Evolutionary conservation across 2,888 invertebrate genomes (phyloP).

Genomic region (Cryptus viduatorius): DNA sequence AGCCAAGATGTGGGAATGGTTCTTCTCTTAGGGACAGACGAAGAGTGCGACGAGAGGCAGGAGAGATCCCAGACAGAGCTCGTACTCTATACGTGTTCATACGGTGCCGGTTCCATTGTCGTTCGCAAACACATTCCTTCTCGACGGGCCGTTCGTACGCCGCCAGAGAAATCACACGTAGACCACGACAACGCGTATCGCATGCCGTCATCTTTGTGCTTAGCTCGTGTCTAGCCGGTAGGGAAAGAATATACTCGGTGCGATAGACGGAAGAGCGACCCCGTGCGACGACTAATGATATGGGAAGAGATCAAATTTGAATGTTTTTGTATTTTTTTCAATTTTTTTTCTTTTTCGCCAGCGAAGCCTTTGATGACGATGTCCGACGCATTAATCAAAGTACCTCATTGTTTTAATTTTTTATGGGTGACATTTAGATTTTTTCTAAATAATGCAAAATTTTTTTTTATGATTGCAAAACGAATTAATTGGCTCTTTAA

Average conservation of each 20-base stretch:
- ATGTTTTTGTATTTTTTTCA: background rate
- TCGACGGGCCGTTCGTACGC: background rate
- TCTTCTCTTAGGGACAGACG: background rate
- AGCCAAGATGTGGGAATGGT: constrained; percentile 16
- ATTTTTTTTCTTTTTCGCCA: too few species aligned
- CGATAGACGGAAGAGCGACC: constrained; percentile 42
- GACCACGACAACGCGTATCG: constrained; percentile 45
- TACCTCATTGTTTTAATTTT: too few species aligned
- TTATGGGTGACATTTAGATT: too few species aligned
- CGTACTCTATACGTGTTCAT: constrained; percentile 5
- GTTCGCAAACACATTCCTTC: constrained; percentile 49
- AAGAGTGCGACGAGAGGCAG: background rate
- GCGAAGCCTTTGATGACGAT: too few species aligned
- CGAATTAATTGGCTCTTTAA: too few species aligned
- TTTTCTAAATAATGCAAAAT: too few species aligned
- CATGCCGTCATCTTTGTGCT: constrained; percentile 61
- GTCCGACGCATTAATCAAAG: too few species aligned
- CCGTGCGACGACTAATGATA: constrained; percentile 19
- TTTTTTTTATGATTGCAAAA: too few species aligned
- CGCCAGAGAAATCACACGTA: constrained; percentile 39
- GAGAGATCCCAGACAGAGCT: constrained; percentile 41
- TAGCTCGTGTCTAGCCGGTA: constrained; percentile 65
- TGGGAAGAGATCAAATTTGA: background rate
- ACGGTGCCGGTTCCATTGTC: constrained; percentile 22
- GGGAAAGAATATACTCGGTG: constrained; percentile 59